Conservation (phyloP, 2,888 invertebrate genomes). For the Sminthurides aquaticus region DNA sequence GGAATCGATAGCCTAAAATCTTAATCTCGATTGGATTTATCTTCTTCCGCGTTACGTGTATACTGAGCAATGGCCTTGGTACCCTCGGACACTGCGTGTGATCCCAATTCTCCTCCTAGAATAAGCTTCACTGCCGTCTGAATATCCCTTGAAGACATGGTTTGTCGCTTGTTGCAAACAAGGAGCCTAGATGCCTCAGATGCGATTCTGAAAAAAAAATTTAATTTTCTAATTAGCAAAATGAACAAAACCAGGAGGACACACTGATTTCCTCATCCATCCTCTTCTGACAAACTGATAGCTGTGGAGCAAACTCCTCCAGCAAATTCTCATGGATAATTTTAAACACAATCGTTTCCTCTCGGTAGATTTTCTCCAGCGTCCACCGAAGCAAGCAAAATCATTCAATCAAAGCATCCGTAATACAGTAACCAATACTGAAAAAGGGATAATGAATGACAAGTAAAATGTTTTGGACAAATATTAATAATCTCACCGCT, state of each 20-base stretch:
- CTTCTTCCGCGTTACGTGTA: background rate
- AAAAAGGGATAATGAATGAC: no score
- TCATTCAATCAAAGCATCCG: no score
- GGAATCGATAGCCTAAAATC: no score
- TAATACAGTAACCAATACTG: no score
- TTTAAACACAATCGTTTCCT: background rate
- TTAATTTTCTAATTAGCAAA: no score
- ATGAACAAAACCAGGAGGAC: background rate
- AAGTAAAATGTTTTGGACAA: no score
- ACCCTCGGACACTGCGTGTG: background rate
- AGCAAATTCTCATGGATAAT: background rate
- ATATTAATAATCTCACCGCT: background rate
- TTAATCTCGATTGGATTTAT: no score
- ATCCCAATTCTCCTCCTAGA: background rate
- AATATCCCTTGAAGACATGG: background rate
- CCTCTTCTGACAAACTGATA: no score
- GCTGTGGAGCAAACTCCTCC: no score
- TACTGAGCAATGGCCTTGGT: constrained; percentile 4
- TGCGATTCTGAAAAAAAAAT: background rate
- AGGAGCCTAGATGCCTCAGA: background rate
- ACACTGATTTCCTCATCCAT: no score
- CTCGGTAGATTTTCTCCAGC: no score
- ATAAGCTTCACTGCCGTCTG: background rate
- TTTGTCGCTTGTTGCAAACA: background rate
- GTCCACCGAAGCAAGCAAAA: no score